A percentile compares a stretch with the other conserved stretches of the same genome.
These are phyloP conservation scores for Cathartes aura DNA, from an alignment of 2,113 vertebrate genomes.

Conservation along the genomic window DNA sequence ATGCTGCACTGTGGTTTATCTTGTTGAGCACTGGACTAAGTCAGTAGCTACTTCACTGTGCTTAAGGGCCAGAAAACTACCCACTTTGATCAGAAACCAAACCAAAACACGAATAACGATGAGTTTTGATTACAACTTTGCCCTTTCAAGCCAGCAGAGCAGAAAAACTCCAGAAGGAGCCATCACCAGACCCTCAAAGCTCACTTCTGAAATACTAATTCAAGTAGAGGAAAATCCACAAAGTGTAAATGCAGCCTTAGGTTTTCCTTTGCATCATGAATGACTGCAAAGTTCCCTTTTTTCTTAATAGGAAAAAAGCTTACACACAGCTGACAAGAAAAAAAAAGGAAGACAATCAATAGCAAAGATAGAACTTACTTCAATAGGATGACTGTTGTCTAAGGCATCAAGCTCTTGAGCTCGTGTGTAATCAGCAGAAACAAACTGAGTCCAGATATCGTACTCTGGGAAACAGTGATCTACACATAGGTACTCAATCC, in stretches of 20 bases:
- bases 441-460: slow-evolving; percentile 99
- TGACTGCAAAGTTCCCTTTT: neutral
- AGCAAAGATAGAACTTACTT: slow-evolving; percentile 75
- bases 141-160: neutral
- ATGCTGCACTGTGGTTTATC: neutral
- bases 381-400: slow-evolving; percentile 98
- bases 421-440: slow-evolving; percentile 95
- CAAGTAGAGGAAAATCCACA: neutral
- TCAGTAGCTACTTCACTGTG: neutral
- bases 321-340: neutral
- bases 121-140: neutral
- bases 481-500: slow-evolving; percentile 98
- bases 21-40: neutral
- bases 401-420: slow-evolving; percentile 96
- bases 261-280: neutral
- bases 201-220: neutral
- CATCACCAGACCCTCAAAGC: neutral
- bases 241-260: neutral
- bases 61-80: neutral
- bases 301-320: neutral
- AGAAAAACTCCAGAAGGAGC: neutral
- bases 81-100: neutral
- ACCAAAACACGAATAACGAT: neutral
- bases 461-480: slow-evolving; percentile 99
- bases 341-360: neutral